Evolutionary conservation across 2,888 invertebrate species (phyloP).

Genomic region (Drosophila phalerata): DNA sequence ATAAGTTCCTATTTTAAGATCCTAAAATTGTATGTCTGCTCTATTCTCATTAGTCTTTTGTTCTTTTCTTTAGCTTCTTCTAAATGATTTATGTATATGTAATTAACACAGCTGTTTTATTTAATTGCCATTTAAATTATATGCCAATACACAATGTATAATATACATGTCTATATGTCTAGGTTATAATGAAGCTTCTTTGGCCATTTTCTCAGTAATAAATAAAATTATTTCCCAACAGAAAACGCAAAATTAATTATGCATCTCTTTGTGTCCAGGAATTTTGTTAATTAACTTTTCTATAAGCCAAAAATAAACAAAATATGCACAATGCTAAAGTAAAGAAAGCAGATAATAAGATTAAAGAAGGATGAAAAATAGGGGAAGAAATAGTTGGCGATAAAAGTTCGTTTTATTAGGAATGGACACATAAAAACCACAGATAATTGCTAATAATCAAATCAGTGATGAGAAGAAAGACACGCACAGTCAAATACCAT

Average conservation of each 20-base stretch:
- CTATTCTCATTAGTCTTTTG: too few species aligned
- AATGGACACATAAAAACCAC: constrained; percentile 49
- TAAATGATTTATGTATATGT: constrained; percentile 3
- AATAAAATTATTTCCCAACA: constrained; percentile 6
- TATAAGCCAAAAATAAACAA: constrained; percentile 17
- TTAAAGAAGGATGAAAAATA: neutral
- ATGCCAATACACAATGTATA: neutral
- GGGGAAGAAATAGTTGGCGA: neutral
- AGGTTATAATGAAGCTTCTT: constrained; percentile 1
- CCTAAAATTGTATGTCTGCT: neutral
- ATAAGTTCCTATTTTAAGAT: neutral
- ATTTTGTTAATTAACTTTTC: constrained; percentile 45
- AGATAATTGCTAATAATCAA: constrained; percentile 78
- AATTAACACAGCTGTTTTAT: constrained; percentile 12
- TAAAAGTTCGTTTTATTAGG: constrained; percentile 49
- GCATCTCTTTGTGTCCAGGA: constrained; percentile 31
- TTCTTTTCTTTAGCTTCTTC: neutral
- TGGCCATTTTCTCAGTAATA: neutral
- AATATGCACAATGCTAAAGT: constrained; percentile 23
- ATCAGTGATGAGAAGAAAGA: constrained; percentile 28
- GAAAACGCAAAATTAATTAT: constrained; percentile 58
- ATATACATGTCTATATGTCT: neutral
- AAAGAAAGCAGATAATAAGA: neutral
- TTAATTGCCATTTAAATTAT: constrained; percentile 7
- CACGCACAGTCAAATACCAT: constrained; percentile 2